Evolutionary conservation across 2,888 invertebrate genomes (phyloP).

Genomic region (Mesorhabditis sp.): DNA sequence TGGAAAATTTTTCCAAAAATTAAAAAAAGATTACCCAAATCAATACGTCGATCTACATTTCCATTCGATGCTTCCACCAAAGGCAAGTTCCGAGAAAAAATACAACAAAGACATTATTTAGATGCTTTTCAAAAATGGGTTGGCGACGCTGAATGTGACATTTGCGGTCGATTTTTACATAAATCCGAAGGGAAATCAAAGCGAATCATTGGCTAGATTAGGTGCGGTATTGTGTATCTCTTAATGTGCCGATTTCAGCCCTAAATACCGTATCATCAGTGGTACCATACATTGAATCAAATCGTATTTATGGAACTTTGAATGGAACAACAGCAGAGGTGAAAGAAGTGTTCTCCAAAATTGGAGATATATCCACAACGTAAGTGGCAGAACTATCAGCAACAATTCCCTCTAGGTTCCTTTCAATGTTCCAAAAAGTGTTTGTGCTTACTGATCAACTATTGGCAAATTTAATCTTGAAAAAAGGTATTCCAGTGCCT

Average conservation of each 20-base stretch:
- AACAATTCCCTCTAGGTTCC: constrained; percentile 28
- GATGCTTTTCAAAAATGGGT: constrained; percentile 13
- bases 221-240: constrained; percentile 12
- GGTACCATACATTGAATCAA: constrained; percentile 27
- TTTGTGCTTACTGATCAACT: constrained; percentile 34
- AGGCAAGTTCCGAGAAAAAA: constrained; percentile 10
- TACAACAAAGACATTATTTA: constrained; percentile 11
- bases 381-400: constrained; percentile 13
- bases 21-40: constrained; percentile 35
- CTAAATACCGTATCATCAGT: constrained; percentile 32
- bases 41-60: constrained; percentile 42
- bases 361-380: constrained; percentile 38
- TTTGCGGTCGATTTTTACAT: constrained; percentile 37
- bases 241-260: constrained; percentile 16
- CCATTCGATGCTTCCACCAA: constrained; percentile 26
- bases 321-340: constrained; percentile 25
- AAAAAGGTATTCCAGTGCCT: constrained; percentile 46
- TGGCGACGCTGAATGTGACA: constrained; percentile 18
- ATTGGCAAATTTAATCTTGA: constrained; percentile 28
- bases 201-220: constrained; percentile 35
- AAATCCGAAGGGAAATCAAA: constrained; percentile 20
- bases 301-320: constrained; percentile 30
- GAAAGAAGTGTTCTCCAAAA: constrained; percentile 34
- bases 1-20: constrained; percentile 42
- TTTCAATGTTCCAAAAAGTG: constrained; percentile 29